Conservation (phyloP, 2,888 invertebrate species). For the Itoplectis maculator region DNA sequence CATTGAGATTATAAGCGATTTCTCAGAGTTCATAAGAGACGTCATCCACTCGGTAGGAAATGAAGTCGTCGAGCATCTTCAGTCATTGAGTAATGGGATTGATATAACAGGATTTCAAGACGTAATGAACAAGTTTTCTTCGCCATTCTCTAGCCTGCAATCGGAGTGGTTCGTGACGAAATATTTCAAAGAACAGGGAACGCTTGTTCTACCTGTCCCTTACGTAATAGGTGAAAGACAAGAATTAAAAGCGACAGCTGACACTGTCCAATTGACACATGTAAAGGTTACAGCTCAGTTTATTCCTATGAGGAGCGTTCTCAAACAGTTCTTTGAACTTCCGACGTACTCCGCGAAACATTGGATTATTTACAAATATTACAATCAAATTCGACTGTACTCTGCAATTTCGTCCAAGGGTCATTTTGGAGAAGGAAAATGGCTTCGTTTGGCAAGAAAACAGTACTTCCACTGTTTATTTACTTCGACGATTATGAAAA, state of each 20-base stretch:
- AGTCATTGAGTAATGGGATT: not conserved
- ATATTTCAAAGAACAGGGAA: constrained; percentile 7
- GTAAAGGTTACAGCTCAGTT: constrained; percentile 6
- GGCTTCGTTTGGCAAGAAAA: constrained; percentile 45
- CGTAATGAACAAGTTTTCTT: not conserved
- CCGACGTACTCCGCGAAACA: constrained; percentile 11
- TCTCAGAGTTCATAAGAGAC: not conserved
- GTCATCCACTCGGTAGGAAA: not conserved
- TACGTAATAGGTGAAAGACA: constrained; percentile 7
- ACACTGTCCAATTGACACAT: constrained; percentile 9
- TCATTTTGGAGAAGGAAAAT: constrained; percentile 19
- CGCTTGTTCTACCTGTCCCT: not conserved
- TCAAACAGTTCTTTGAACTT: not conserved
- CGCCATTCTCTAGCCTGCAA: not conserved
- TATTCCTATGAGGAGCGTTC: constrained; percentile 11
- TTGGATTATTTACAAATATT: constrained; percentile 5
- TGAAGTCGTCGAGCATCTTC: not conserved
- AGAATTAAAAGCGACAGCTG: not conserved
- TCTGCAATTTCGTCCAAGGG: constrained; percentile 10
- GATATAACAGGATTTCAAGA: not conserved
- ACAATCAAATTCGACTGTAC: constrained; percentile 1
- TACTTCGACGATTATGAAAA: constrained; percentile 68
- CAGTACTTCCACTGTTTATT: constrained; percentile 58
- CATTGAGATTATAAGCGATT: not conserved
- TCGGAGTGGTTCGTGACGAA: not conserved